Evolutionary conservation across 2,797 vertebrate species (phyloP), one percentile per base, ranked within the genome.

Genomic region (Agapornis canus): DNA sequence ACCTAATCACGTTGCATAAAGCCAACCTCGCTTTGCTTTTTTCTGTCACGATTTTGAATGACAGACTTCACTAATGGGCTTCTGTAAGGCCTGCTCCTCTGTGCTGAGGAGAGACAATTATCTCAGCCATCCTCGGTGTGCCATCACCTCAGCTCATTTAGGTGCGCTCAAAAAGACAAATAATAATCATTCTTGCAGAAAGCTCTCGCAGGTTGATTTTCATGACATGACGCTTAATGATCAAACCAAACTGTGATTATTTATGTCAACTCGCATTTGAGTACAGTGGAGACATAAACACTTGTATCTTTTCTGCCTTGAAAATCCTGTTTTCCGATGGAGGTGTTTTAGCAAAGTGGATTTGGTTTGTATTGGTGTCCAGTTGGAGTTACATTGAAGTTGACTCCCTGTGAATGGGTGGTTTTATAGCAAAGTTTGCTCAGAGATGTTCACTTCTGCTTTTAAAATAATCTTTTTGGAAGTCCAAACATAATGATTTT

Each of bases 61-160:
- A 75, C 73, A 95, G 92, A 93, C 94, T 93, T 97, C 96, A 92
- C 94, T 93, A 95, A 93, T 57, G 82, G 71, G 73, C 94, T 96
- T 42, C 92, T 88, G 54, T 78, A 77, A 77, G 92, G 85, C 87
- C 54, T 2, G 19, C 88, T 90, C 16, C 54, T 90, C 83, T 82
- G 63, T 82, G 86, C 93, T 66, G 75, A 57, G 78, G 82, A 89
- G 86, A 95, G 60, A 92, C 81, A 89, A 86, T 95, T 95, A 93
- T 89, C 92, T 90, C 83, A 82, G 80, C 90, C 88, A 60, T 93
- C 84, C 86, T 95, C 4, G 0, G 76, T 63, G 85, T 89, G 15
- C 17, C 23, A 63, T 82, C 87, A 88, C 89, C 94, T 91, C 82
- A 20, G 80, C 89, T 97, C 82, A 76, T 92, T 92, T 94, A 86